Base-by-base conservation (phyloP, 2,113 vertebrate species). In the Cyanistes caeruleus region DNA sequence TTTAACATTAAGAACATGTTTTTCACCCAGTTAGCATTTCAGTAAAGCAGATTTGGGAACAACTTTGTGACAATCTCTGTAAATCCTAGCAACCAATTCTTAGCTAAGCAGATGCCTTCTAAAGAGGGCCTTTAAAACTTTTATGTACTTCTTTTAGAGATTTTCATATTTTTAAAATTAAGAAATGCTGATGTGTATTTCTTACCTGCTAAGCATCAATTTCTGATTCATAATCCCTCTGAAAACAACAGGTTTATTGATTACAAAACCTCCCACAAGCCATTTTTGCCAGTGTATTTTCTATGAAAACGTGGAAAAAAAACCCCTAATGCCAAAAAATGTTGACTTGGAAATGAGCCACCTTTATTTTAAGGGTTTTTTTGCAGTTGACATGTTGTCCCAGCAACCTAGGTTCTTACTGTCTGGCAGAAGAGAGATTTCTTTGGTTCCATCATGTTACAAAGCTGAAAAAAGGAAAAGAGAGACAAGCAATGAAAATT, bases 311-410 rank as follows among this genome's bases (percentile, higher is more conserved):
- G 7, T 68, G 48, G 46, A 33, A 44, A 87, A 84, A 89, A 76
- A 76, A 56, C 4, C 8, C 2, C 24, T 62, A 69, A 69, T 35
- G 16, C 13, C 16, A 28, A 1, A 6, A 95, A 92, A 93, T 93
- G 91, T 81, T 84, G 78, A 95, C 84, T 97, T 98, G 97, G 97
- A 97, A 97, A 94, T 77, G 17, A 97, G 97, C 97, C 98, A 98
- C 56, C 91, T 97, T 97, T 97, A 97, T 97, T 98, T 98, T 98
- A 97, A 97, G 33, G 21, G 3, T 0, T 79, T 92, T 88, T 97
- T 87, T 92, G 43, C 60, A 86, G 95, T 95, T 84, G 91, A 62
- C 15, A 13, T 90, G 98, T 98, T 98, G 87, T 97, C 97, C 94
- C 82, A 98, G 97, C 97, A 98, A 98, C 97, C 91, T 93, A 84